Percentiles rank a stretch among this genome's conserved stretches.
Evolutionary conservation across 2,113 vertebrate species (phyloP).

Genomic region (Paradisaea rubra): DNA sequence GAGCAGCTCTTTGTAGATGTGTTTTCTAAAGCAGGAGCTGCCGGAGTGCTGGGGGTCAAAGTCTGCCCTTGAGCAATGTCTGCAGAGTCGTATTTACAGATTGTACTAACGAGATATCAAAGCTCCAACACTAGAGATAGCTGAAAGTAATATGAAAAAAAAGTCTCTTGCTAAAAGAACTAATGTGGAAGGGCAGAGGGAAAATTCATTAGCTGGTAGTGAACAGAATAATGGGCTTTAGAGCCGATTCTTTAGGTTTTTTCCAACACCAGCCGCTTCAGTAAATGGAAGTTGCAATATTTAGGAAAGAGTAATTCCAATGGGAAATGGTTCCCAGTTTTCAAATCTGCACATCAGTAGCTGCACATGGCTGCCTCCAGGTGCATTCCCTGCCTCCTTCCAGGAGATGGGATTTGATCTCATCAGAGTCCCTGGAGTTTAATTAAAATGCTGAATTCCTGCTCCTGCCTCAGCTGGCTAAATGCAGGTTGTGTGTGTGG

Average conservation of each 20-base stretch:
- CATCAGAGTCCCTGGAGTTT: background rate
- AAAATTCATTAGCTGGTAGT: conserved; percentile 37
- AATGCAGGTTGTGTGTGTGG: background rate
- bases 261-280: background rate
- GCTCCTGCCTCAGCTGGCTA: background rate
- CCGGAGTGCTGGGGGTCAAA: background rate
- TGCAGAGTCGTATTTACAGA: conserved; percentile 22
- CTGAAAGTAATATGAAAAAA: conserved; percentile 9
- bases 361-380: background rate
- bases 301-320: background rate
- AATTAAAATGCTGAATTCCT: conserved; percentile 31
- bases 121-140: background rate
- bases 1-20: background rate
- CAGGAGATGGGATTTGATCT: conserved; percentile 21
- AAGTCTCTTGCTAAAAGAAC: conserved; percentile 5
- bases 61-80: conserved; percentile 13
- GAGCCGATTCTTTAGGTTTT: background rate
- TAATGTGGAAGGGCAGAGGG: background rate
- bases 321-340: conserved; percentile 1
- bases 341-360: conserved; percentile 32
- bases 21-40: background rate
- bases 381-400: background rate
- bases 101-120: conserved; percentile 36
- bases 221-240: background rate
- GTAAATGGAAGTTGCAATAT: background rate